A percentile compares a stretch with the other conserved stretches of the same genome.
Conservation (phyloP, 2,888 invertebrate species). For the Parnassius mnemosyne region DNA sequence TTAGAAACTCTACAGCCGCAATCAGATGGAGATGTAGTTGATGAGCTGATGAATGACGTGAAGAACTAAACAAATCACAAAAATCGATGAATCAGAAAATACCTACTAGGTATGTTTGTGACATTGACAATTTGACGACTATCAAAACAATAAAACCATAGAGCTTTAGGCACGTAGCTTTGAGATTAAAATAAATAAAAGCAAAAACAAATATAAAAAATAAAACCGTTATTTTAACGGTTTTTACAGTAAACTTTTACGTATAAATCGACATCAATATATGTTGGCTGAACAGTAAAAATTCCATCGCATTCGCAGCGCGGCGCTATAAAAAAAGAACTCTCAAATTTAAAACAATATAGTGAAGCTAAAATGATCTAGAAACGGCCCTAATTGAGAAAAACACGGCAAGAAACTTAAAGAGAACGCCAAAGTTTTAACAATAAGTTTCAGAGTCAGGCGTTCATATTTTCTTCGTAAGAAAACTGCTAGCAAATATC, state of each 20-base stretch:
- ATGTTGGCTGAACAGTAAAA: conserved; percentile 10
- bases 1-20: too few species aligned
- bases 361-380: conserved; percentile 6
- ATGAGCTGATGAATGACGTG: too few species aligned
- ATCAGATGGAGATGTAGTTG: too few species aligned
- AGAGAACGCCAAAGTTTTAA: conserved; percentile 5
- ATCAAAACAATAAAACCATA: too few species aligned
- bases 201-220: neutral
- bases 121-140: neutral
- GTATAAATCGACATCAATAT: conserved; percentile 17
- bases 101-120: too few species aligned
- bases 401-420: conserved; percentile 1
- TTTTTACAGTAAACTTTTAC: conserved; percentile 11
- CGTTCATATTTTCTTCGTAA: neutral
- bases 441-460: conserved; percentile 8
- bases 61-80: too few species aligned
- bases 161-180: too few species aligned
- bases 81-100: too few species aligned
- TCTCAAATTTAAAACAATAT: conserved; percentile 19
- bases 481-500: neutral
- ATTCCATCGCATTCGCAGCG: conserved; percentile 8
- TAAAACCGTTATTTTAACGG: neutral
- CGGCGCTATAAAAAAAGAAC: conserved; percentile 15
- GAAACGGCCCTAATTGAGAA: conserved; percentile 10
- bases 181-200: neutral